These are phyloP conservation scores for Dendrocincla fuliginosa DNA, from an alignment of 2,797 vertebrate genomes.

Conservation along the genomic window DNA sequence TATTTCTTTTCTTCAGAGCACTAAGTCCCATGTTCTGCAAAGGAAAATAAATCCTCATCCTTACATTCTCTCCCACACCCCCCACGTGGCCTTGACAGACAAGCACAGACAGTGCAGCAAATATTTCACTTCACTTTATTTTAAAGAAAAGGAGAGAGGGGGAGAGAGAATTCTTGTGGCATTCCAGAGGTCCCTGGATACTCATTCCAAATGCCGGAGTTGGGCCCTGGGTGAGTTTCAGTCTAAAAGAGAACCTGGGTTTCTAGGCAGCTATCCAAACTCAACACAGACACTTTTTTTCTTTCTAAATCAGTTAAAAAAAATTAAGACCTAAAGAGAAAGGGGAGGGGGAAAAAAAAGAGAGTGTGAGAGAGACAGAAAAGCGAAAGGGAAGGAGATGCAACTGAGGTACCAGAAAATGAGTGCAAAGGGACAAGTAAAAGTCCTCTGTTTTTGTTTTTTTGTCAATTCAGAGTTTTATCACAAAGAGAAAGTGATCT, in stretches of 20 bases:
- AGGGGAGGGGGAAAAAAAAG: not conserved
- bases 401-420: not conserved
- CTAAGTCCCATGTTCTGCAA: constrained; percentile 42
- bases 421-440: not conserved
- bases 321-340: constrained; percentile 22
- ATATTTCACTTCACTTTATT: constrained; percentile 77
- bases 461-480: not conserved
- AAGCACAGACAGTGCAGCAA: constrained; percentile 63
- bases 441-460: not conserved
- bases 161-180: constrained; percentile 77
- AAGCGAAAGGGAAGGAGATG: not conserved
- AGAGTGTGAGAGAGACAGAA: not conserved
- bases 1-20: constrained; percentile 54
- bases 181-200: constrained; percentile 78
- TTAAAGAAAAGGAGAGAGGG: constrained; percentile 71
- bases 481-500: not conserved
- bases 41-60: constrained; percentile 56
- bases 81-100: constrained; percentile 60
- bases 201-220: constrained; percentile 72
- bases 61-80: constrained; percentile 59
- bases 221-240: constrained; percentile 70
- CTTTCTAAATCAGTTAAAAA: constrained; percentile 40
- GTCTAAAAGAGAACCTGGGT: constrained; percentile 69
- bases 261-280: constrained; percentile 78
- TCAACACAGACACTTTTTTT: constrained; percentile 76